Conservation (phyloP, 1,140 invertebrate genomes). For the Bombus terrestris region DNA sequence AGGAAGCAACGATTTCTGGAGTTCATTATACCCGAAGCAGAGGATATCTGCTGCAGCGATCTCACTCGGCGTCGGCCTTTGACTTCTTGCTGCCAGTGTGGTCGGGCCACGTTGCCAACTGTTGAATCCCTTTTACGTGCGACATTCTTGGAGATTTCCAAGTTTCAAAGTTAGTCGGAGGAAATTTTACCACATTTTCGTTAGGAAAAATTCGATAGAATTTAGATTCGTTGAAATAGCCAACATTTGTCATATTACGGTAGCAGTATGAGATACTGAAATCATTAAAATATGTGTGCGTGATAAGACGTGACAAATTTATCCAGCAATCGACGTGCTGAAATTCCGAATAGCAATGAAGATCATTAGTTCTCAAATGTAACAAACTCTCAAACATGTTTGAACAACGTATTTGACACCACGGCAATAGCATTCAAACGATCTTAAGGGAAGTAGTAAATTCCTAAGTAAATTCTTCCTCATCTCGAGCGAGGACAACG, state of each 20-base stretch:
- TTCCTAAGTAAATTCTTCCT: neutral
- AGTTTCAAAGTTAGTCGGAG: neutral
- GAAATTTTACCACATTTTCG: neutral
- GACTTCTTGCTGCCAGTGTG: conserved; percentile 54
- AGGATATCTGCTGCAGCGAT: conserved; percentile 67
- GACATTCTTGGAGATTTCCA: neutral
- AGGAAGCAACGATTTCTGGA: neutral
- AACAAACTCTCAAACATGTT: too few species aligned
- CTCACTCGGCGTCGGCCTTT: conserved; percentile 42
- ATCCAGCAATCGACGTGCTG: too few species aligned
- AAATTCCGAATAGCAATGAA: too few species aligned
- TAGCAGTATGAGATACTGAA: too few species aligned
- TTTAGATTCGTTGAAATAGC: neutral
- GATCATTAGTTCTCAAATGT: too few species aligned
- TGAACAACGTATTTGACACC: too few species aligned
- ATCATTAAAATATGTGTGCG: too few species aligned
- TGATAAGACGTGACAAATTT: too few species aligned
- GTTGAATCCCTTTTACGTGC: conserved; percentile 15
- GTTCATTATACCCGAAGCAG: conserved; percentile 54
- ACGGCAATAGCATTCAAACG: too few species aligned
- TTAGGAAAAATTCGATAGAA: neutral
- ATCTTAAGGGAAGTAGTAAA: neutral
- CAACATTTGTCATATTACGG: too few species aligned
- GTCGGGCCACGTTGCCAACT: conserved; percentile 31
- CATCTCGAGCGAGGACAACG: neutral